Conservation (phyloP, 2,888 invertebrate species). For the Automeris io region DNA sequence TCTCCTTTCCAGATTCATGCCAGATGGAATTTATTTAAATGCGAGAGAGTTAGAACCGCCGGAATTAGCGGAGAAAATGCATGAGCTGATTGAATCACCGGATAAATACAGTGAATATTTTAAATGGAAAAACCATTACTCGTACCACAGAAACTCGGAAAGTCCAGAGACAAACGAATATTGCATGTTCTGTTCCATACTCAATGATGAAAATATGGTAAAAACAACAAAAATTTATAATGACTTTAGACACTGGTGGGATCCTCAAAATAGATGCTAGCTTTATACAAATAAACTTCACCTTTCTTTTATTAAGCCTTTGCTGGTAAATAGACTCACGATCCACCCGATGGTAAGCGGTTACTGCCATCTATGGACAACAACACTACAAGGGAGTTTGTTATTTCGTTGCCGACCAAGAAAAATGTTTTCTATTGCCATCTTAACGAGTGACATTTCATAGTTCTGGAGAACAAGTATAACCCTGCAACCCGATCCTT, state of each 20-base stretch:
- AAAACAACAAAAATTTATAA: constrained; percentile 18
- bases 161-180: constrained; percentile 25
- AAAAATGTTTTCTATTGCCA: too few species aligned
- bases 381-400: too few species aligned
- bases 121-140: constrained; percentile 31
- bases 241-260: constrained; percentile 27
- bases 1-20: constrained; percentile 27
- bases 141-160: constrained; percentile 21
- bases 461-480: too few species aligned
- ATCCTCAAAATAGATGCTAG: constrained; percentile 16
- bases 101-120: constrained; percentile 26
- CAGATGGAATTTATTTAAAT: constrained; percentile 27
- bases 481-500: too few species aligned
- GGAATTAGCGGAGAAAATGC: constrained; percentile 23
- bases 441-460: too few species aligned
- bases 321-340: too few species aligned
- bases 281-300: too few species aligned
- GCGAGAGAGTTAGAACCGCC: constrained; percentile 19
- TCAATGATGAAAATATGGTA: constrained; percentile 22
- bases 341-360: too few species aligned
- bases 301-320: too few species aligned
- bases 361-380: too few species aligned
- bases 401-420: too few species aligned
- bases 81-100: constrained; percentile 20
- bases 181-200: constrained; percentile 26